Evolutionary conservation across 2,797 vertebrate genomes (phyloP), one percentile per base, ranked within the genome.

Genomic region (Champsocephalus gunnari): DNA sequence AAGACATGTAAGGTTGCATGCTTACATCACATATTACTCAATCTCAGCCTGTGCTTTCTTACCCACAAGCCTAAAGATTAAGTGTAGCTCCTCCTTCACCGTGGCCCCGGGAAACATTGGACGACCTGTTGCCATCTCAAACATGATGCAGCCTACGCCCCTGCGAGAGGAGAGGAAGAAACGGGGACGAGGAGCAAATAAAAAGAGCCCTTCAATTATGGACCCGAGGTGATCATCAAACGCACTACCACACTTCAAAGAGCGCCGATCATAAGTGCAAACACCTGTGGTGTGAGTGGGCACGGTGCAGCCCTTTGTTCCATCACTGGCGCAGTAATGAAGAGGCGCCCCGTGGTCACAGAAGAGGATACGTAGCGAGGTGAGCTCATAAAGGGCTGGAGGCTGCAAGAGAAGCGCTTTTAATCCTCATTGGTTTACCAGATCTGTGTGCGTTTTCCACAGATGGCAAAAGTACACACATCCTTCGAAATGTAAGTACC

Each of bases 21-120:
- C 17, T 17, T 3, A 17, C 12, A 50, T 12, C 4, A 24, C 55
- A 4, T 55, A 24, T 48, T 17, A 41, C n/a, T 19, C 50, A 0
- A 24, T 56, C 58, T 28, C 8, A 48, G 11, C 54, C 14, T 66
- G 11, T 32, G 32, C 38, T 67, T 8, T 59, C 79, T 94, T 93
- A 99, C 98, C 98, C 21, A 98, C 91, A 81, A 98, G 95, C 66
- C 96, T 95, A 88, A 99, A 99, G 86, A 99, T 94, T 55, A 99
- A 91, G 79, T 99, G 96, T 28, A 99, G 94, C 86, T 99, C 97
- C 75, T 99, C 98, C 82, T 99, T 99, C 73, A 99, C 96, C 0
- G 97, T 98, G 67, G 98, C 97, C 54, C 98, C 98, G 0, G 98
- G 98, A 92, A 99, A 99, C 94, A 99, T 95, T 55, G 98, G 97